phyloP scores from a whole-genome alignment of 2,888 invertebrate species.

The Eupithecia tripunctaria region DNA sequence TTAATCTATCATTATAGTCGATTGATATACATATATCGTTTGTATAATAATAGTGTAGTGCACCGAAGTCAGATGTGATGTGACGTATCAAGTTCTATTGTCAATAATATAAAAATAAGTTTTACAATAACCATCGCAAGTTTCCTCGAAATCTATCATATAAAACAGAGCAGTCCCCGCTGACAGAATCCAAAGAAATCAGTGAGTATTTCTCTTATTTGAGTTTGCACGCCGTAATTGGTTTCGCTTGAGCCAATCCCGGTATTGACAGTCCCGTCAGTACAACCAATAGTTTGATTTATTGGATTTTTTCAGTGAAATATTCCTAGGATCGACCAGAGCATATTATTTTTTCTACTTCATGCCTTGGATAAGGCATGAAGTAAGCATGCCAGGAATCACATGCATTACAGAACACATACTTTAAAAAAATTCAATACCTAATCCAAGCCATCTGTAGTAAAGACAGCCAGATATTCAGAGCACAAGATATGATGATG shows the following conservation, averaged over 20 bases:
- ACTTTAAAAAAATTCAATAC: background rate
- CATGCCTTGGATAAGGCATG: background rate
- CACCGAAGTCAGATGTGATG: too few species aligned
- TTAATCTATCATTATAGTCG: background rate
- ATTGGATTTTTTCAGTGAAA: conserved; percentile 47
- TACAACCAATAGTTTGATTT: conserved; percentile 57
- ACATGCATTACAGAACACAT: too few species aligned
- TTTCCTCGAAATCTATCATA: background rate
- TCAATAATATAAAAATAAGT: background rate
- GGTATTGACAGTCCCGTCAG: conserved; percentile 62
- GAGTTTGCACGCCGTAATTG: conserved; percentile 59
- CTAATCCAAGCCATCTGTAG: background rate
- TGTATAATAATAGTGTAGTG: too few species aligned
- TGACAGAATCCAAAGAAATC: conserved; percentile 9
- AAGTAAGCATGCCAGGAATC: background rate
- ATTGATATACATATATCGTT: too few species aligned
- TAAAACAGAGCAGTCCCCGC: conserved; percentile 3
- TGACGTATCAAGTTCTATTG: background rate
- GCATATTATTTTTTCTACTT: background rate
- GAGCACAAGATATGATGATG: too few species aligned
- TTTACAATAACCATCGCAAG: background rate
- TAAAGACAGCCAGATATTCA: background rate
- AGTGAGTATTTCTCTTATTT: conserved; percentile 47
- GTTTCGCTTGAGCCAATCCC: conserved; percentile 56
- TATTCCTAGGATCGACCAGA: background rate